These are phyloP conservation scores for Pelmatolapia mariae DNA, from an alignment of 2,113 vertebrate genomes.

Conservation along the genomic window DNA sequence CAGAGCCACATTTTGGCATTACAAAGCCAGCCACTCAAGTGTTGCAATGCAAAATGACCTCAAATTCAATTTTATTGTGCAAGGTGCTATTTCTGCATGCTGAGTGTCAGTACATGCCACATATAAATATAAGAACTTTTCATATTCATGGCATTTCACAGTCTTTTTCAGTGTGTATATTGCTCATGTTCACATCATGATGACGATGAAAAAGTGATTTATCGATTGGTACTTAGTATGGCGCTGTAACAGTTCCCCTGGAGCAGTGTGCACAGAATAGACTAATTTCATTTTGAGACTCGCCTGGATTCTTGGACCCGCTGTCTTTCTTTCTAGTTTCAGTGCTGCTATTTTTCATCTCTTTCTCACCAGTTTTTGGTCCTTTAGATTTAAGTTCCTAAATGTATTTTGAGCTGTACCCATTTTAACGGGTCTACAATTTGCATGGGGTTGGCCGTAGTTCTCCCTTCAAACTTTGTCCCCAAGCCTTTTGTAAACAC, in stretches of 20 bases:
- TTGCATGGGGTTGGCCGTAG: constrained; percentile 27
- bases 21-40: not conserved
- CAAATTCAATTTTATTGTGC: not conserved
- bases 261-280: constrained; percentile 39
- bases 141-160: not conserved
- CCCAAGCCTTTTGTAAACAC: constrained; percentile 69
- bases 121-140: not conserved
- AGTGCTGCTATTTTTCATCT: constrained; percentile 61
- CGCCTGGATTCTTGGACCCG: constrained; percentile 9
- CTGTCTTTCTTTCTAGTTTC: constrained; percentile 49
- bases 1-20: not conserved
- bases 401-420: constrained; percentile 61
- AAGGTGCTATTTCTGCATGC: not conserved
- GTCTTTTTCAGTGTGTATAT: not conserved
- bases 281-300: constrained; percentile 33
- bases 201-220: not conserved
- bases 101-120: not conserved
- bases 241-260: constrained; percentile 20
- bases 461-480: constrained; percentile 19
- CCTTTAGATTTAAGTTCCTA: constrained; percentile 62
- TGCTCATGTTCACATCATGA: not conserved
- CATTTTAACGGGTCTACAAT: constrained; percentile 69
- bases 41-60: not conserved
- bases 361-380: constrained; percentile 53
- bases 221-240: constrained; percentile 40